phyloP scores from a whole-genome alignment of 1,140 invertebrate species.

The Scaptomyza hsui region DNA sequence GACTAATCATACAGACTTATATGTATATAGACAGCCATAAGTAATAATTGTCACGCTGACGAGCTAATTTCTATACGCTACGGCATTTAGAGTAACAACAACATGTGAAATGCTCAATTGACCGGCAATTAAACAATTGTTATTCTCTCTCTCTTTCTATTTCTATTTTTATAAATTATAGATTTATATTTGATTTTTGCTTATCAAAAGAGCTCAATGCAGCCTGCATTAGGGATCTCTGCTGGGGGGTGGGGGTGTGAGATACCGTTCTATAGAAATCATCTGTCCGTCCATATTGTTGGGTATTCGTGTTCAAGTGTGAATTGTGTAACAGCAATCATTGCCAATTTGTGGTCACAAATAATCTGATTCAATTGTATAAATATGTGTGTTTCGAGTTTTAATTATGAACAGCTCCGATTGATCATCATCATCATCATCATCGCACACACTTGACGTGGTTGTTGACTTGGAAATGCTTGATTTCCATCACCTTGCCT shows the following conservation, averaged over 20 bases:
- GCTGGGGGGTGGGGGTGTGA: background rate
- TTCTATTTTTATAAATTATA: constrained; percentile 41
- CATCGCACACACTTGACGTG: constrained; percentile 21
- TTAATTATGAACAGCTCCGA: constrained; percentile 17
- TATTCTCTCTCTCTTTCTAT: background rate
- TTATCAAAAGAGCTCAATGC: constrained; percentile 7
- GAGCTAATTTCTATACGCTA: constrained; percentile 36
- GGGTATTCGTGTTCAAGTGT: background rate
- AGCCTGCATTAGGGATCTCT: background rate
- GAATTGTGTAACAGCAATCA: constrained; percentile 3
- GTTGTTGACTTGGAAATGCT: constrained; percentile 27
- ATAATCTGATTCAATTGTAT: background rate
- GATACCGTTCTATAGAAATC: background rate
- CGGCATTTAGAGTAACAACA: constrained; percentile 28
- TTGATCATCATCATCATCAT: constrained; percentile 16
- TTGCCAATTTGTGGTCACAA: constrained; percentile 31
- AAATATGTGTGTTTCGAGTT: background rate
- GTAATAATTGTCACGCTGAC: constrained; percentile 45
- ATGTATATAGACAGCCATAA: background rate
- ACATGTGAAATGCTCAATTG: constrained; percentile 31
- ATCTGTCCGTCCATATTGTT: background rate
- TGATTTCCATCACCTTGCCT: constrained; percentile 38
- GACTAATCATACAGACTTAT: constrained; percentile 28
- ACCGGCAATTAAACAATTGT: constrained; percentile 29
- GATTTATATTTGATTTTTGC: constrained; percentile 22